Conservation (phyloP, 2,113 vertebrate species). For the Acanthochromis polyacanthus region DNA sequence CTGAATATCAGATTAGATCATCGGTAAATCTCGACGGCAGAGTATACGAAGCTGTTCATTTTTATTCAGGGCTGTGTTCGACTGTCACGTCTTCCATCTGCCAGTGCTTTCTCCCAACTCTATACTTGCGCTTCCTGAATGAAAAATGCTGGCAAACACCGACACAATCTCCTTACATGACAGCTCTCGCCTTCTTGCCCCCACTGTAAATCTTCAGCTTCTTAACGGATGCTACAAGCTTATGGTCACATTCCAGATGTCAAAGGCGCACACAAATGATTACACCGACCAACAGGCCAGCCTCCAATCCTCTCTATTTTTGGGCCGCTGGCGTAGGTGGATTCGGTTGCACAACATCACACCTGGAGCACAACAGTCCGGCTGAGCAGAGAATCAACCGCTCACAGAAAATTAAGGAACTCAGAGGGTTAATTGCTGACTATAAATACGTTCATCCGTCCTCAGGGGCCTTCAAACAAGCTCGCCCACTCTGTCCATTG, state of each 20-base stretch:
- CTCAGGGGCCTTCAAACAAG: slow-evolving; percentile 3
- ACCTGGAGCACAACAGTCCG: slow-evolving; percentile 51
- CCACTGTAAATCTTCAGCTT: slow-evolving; percentile 71
- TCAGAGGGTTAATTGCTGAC: slow-evolving; percentile 19
- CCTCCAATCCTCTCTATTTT: slow-evolving; percentile 55
- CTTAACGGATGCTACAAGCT: slow-evolving; percentile 71
- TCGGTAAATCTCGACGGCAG: no score
- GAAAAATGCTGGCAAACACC: slow-evolving; percentile 49
- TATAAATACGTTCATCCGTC: slow-evolving; percentile 39
- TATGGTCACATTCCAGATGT: slow-evolving; percentile 75
- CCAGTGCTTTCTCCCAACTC: neutral
- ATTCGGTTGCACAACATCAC: slow-evolving; percentile 52
- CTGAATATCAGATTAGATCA: no score
- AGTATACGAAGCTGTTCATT: no score
- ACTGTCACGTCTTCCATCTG: neutral
- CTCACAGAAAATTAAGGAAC: slow-evolving; percentile 30
- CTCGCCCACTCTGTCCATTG: slow-evolving; percentile 30
- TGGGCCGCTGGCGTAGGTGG: slow-evolving; percentile 37
- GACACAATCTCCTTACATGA: slow-evolving; percentile 73
- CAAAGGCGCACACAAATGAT: slow-evolving; percentile 61
- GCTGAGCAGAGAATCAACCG: neutral
- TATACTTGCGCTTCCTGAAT: slow-evolving; percentile 13
- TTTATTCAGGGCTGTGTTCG: no score
- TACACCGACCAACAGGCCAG: slow-evolving; percentile 62
- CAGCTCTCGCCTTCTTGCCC: slow-evolving; percentile 49